Evolutionary conservation across 2,888 invertebrate genomes (phyloP).

Genomic region (Choristoneura rosaceana): DNA sequence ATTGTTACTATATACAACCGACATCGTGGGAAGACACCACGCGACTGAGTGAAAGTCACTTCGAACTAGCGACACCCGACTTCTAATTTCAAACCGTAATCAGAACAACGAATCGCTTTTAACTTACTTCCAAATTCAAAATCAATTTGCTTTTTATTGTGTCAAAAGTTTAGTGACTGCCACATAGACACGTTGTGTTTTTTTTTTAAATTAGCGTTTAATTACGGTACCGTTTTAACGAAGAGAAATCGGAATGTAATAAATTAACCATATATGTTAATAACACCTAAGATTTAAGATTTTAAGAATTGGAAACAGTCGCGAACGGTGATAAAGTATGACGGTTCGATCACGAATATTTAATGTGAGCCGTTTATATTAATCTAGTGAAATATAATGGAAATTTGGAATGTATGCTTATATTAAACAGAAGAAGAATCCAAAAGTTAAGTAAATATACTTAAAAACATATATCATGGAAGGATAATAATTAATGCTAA

Average conservation of each 20-base stretch:
- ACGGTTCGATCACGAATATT: slow-evolving; percentile 18
- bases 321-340: slow-evolving; percentile 26
- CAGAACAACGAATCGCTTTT: slow-evolving; percentile 78
- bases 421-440: slow-evolving; percentile 4
- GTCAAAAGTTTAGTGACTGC: slow-evolving; percentile 36
- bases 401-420: not conserved
- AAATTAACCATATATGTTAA: slow-evolving; percentile 33
- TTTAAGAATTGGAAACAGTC: slow-evolving; percentile 17
- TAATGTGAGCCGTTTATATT: slow-evolving; percentile 12
- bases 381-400: slow-evolving; percentile 19
- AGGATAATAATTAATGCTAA: slow-evolving; percentile 15
- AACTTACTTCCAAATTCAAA: slow-evolving; percentile 63
- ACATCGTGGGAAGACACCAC: slow-evolving; percentile 79
- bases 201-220: slow-evolving; percentile 35
- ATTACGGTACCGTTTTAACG: slow-evolving; percentile 38
- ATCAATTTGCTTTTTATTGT: slow-evolving; percentile 70
- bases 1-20: slow-evolving; percentile 79
- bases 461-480: slow-evolving; percentile 12
- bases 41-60: slow-evolving; percentile 77
- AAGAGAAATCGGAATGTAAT: slow-evolving; percentile 39
- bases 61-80: slow-evolving; percentile 65
- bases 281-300: slow-evolving; percentile 26
- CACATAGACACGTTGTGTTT: slow-evolving; percentile 8
- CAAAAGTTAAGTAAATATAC: slow-evolving; percentile 12
- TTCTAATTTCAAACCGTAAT: slow-evolving; percentile 74